Evolutionary conservation across 2,888 invertebrate genomes (phyloP).

Genomic region (Campoplex nolae): DNA sequence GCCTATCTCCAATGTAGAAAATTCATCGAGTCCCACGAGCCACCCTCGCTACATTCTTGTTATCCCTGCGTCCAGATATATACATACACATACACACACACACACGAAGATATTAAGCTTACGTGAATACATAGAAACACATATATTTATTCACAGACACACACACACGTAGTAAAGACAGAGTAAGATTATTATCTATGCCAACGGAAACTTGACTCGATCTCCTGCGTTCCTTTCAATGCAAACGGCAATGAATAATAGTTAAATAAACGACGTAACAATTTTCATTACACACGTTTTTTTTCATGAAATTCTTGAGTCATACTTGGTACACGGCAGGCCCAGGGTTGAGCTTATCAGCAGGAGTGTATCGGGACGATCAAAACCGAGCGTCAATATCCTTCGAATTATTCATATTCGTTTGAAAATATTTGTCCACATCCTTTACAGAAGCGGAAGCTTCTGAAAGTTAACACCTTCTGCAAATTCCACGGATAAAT

Average conservation of each 20-base stretch:
- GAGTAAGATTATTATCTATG: constrained; percentile 66
- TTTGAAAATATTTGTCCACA: not conserved
- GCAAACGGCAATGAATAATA: constrained; percentile 68
- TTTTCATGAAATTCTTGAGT: constrained; percentile 39
- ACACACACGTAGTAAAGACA: constrained; percentile 29
- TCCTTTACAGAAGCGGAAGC: not conserved
- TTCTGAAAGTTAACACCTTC: not conserved
- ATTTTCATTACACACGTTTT: constrained; percentile 47
- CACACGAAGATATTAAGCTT: no score
- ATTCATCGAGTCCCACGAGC: constrained; percentile 70
- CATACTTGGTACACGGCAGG: constrained; percentile 19
- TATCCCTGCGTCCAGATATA: constrained; percentile 57
- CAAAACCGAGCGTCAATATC: not conserved
- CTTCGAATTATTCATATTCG: not conserved
- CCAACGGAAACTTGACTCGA: constrained; percentile 70
- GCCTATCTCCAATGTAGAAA: constrained; percentile 67
- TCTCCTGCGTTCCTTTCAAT: constrained; percentile 67
- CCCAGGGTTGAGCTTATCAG: not conserved
- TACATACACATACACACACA: not conserved
- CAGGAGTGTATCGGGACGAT: constrained; percentile 6
- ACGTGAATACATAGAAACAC: not conserved
- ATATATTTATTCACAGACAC: not conserved
- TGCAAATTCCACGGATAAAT: not conserved
- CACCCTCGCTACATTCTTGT: constrained; percentile 68
- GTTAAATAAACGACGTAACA: constrained; percentile 58